Base-by-base conservation (phyloP, 1,140 invertebrate species). In the Pseudobourletiella spinata region DNA sequence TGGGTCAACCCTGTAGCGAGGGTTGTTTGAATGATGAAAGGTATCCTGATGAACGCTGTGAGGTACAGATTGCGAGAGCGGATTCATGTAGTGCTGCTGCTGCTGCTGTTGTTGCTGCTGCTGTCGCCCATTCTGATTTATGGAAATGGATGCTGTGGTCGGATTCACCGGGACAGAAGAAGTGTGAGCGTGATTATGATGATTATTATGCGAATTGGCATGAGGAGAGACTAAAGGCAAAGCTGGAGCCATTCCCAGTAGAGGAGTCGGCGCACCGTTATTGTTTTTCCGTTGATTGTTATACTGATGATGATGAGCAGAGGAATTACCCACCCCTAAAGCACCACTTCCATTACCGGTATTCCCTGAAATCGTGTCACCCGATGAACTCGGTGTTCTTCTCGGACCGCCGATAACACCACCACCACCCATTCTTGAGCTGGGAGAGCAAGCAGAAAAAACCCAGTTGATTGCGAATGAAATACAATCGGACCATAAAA, bases 311-410 rank as follows among this genome's bases (percentile, higher is more conserved):
- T 63, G 61, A 2, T 28, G 58, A 28, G 26, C 24, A 4, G 50
- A 15, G 11, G 25, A 54, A 20, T 20, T 54, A 4, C 50, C 48
- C 51, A 62, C 63, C 54, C 57, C 63, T 11, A 58, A 39, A 61
- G 58, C 63, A 61, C 66, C 58, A 77, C 71, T 69, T 32, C 61
- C 65, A 58, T 58, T 71, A 51, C 57, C 57, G 60, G 46, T 59
- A 58, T 57, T 66, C 43, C 50, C 42, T 57, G 32, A 24, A 15
- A 46, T 58, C 8, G 57, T 24, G 32, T 64, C 57, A 48, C 56
- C 56, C 3, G 28, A 44, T 18, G 57, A 44, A 35, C 25, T 56
- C 15, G 30, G 29, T 44, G 57, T 63, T 20, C 61, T 52, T 28
- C 57, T 48, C 22, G 14, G 22, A 15, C 51, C 56, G 39, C 60